A percentile compares a stretch with the other conserved stretches of the same genome.
phyloP scores from a whole-genome alignment of 2,113 vertebrate species.

The Laticauda colubrina region DNA sequence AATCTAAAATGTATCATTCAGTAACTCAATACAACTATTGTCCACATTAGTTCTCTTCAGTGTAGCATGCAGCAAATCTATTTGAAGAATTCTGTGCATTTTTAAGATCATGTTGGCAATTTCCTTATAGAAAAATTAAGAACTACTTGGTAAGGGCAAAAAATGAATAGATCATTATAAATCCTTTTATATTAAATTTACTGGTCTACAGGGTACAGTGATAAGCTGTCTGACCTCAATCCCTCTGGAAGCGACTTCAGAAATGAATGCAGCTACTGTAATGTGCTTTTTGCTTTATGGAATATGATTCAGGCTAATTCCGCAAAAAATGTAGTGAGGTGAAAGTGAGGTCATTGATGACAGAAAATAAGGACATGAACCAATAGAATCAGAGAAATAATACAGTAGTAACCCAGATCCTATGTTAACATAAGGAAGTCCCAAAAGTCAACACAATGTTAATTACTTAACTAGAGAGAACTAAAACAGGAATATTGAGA shows the following conservation, averaged over 20 bases:
- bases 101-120: constrained; percentile 36
- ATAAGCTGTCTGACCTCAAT: constrained; percentile 42
- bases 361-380: background rate
- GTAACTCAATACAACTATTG: constrained; percentile 17
- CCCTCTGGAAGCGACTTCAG: constrained; percentile 7
- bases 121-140: constrained; percentile 26
- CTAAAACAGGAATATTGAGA: background rate
- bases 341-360: constrained; percentile 35
- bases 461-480: background rate
- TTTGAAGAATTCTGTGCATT: background rate
- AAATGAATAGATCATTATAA: constrained; percentile 20
- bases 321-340: constrained; percentile 1
- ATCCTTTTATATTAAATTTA: constrained; percentile 33
- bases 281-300: constrained; percentile 25
- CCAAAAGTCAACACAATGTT: background rate
- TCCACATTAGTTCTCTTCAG: constrained; percentile 14
- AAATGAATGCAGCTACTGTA: constrained; percentile 40
- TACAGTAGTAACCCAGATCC: background rate
- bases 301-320: constrained; percentile 37
- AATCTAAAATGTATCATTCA: constrained; percentile 29
- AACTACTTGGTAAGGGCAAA: background rate
- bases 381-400: background rate
- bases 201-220: constrained; percentile 16
- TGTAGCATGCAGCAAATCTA: constrained; percentile 37
- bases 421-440: background rate